Base-by-base conservation (phyloP, 2,888 invertebrate genomes). In the Phalera bucephala region DNA sequence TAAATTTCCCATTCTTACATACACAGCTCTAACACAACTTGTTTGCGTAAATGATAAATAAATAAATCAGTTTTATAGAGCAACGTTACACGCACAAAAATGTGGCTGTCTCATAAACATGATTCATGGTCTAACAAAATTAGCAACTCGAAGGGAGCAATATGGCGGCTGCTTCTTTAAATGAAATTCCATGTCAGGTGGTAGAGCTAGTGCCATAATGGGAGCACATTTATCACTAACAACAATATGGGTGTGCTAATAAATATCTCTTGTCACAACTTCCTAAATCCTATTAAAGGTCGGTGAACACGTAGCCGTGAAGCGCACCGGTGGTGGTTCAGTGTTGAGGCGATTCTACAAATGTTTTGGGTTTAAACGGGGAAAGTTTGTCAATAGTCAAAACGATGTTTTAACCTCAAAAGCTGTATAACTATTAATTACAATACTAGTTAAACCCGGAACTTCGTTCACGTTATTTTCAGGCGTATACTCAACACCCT, bases 101-200 rank as follows among this genome's bases (percentile, higher is more conserved):
- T 80, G 69, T 66, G 58, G 48, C 66, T 71, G 75, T 70, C 74
- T 70, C 77, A 75, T 84, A 78, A 81, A 78, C 48, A 64, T 84
- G 82, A 86, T 82, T 78, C 76, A 84, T 80, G 56, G 48, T 52
- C 63, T 57, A 56, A 62, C 68, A 70, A 82, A 85, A 86, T 85
- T 83, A 85, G 81, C 77, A 69, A 73, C 62, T 64, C 68, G 65
- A 54, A 67, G 57, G 56, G 28, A 40, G 73, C 64, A 64, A 69
- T 69, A 70, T 66, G 57, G 66, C 63, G 34, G 36, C 61, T 56
- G 58, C 76, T 82, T 80, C 84, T 82, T 82, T 80, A 85, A 84
- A 85, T 85, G 81, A 81, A 88, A 87, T 86, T 84, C 84, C 83
- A 73, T 70, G 82, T 81, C 76, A 81, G 79, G 76, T 78, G 66